Evolutionary conservation across 2,888 invertebrate genomes (phyloP).

Genomic region (Caradrina clavipalpis): DNA sequence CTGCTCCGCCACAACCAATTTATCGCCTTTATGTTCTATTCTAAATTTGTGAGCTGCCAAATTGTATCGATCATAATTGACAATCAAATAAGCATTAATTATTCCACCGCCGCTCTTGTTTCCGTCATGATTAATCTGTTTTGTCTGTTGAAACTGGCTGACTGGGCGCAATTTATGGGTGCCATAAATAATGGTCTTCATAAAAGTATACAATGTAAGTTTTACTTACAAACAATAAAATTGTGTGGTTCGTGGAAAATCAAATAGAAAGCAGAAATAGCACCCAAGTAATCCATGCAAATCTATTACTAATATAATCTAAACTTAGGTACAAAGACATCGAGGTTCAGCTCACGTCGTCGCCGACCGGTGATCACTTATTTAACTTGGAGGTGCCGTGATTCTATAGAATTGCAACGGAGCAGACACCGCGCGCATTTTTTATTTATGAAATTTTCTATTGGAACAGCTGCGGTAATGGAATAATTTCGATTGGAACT

Average conservation of each 20-base stretch:
- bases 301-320: conserved; percentile 65
- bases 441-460: conserved; percentile 88
- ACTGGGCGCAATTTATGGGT: conserved; percentile 6
- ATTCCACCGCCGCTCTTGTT: conserved; percentile 44
- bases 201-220: neutral
- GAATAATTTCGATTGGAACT: conserved; percentile 84
- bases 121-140: conserved; percentile 40
- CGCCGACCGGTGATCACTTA: conserved; percentile 88
- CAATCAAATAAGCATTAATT: conserved; percentile 68
- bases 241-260: neutral
- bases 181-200: no score
- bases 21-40: conserved; percentile 84
- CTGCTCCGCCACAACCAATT: conserved; percentile 81
- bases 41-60: conserved; percentile 80
- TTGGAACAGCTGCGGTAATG: conserved; percentile 80
- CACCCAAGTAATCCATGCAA: conserved; percentile 36
- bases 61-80: conserved; percentile 75
- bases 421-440: conserved; percentile 81
- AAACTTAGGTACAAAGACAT: conserved; percentile 76
- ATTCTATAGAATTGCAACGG: conserved; percentile 86
- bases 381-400: conserved; percentile 87
- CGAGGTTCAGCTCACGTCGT: conserved; percentile 82
- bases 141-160: conserved; percentile 19
- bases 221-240: neutral
- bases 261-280: conserved; percentile 18